Conservation (phyloP, 2,113 vertebrate species). For the Centropristis striata region DNA sequence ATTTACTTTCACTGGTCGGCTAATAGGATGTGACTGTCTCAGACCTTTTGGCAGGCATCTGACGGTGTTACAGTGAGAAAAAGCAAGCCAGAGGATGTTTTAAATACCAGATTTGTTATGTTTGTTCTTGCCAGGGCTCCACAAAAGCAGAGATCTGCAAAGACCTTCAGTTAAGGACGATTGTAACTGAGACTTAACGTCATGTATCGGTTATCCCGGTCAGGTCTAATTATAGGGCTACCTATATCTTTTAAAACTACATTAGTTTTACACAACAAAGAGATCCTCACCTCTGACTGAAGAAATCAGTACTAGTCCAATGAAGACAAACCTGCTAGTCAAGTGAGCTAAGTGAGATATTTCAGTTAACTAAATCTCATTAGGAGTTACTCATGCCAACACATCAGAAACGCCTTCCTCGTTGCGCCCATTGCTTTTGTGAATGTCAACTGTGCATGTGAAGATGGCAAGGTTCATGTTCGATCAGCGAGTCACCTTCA, state of each 20-base stretch:
- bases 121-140: conserved; percentile 17
- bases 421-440: neutral
- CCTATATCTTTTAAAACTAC: neutral
- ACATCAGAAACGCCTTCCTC: neutral
- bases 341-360: conserved; percentile 32
- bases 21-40: conserved; percentile 76
- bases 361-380: conserved; percentile 28
- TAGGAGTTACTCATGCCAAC: conserved; percentile 1
- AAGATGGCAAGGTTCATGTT: neutral
- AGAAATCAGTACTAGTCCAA: neutral
- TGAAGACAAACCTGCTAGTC: neutral
- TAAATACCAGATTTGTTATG: conserved; percentile 21
- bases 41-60: conserved; percentile 43
- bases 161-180: conserved; percentile 13
- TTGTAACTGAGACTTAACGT: neutral
- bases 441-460: neutral
- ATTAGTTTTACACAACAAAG: too few species aligned
- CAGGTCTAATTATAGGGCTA: neutral
- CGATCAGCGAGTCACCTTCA: neutral
- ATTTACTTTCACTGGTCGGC: conserved; percentile 56
- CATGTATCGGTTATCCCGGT: neutral
- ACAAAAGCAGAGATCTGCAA: neutral
- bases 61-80: conserved; percentile 23
- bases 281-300: neutral
- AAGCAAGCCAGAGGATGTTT: conserved; percentile 18